These are phyloP conservation scores for Drosophila suzukii DNA, from an alignment of 1,140 invertebrate species.

Conservation along the genomic window DNA sequence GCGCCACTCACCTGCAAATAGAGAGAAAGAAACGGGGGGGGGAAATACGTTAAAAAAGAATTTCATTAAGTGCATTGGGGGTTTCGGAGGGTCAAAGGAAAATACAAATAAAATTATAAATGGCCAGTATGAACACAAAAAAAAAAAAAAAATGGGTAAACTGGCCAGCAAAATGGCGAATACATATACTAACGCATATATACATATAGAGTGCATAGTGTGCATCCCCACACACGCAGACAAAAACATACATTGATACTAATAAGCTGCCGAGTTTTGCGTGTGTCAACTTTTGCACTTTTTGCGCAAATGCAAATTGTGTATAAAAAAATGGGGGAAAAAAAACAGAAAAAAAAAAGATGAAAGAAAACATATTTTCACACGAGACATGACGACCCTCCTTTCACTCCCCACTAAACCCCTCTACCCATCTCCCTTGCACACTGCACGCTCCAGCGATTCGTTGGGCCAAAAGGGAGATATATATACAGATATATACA, in stretches of 20 bases:
- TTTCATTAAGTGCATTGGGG: constrained; percentile 74
- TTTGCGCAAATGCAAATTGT: constrained; percentile 79
- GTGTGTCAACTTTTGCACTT: constrained; percentile 81
- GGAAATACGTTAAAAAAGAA: constrained; percentile 56
- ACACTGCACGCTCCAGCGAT: constrained; percentile 70
- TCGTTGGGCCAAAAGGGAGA: constrained; percentile 40
- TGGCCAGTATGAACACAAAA: constrained; percentile 2
- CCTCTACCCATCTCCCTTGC: constrained; percentile 8
- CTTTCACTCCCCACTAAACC: not conserved
- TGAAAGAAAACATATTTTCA: constrained; percentile 69
- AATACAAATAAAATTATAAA: constrained; percentile 51
- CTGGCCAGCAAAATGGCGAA: constrained; percentile 72
- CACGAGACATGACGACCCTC: constrained; percentile 44
- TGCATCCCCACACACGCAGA: constrained; percentile 14
- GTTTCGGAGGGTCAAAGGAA: constrained; percentile 28
- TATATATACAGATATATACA: constrained; percentile 22
- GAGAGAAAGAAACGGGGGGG: constrained; percentile 25
- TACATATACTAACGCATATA: constrained; percentile 29
- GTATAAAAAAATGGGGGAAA: constrained; percentile 40
- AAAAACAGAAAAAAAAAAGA: constrained; percentile 20
- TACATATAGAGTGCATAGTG: not conserved
- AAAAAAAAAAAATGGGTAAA: constrained; percentile 28
- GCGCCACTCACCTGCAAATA: constrained; percentile 76
- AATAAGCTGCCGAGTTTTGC: constrained; percentile 58
- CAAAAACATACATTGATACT: constrained; percentile 31